Base-by-base conservation (phyloP, 1,140 invertebrate species). In the Trachelipus rathkii region DNA sequence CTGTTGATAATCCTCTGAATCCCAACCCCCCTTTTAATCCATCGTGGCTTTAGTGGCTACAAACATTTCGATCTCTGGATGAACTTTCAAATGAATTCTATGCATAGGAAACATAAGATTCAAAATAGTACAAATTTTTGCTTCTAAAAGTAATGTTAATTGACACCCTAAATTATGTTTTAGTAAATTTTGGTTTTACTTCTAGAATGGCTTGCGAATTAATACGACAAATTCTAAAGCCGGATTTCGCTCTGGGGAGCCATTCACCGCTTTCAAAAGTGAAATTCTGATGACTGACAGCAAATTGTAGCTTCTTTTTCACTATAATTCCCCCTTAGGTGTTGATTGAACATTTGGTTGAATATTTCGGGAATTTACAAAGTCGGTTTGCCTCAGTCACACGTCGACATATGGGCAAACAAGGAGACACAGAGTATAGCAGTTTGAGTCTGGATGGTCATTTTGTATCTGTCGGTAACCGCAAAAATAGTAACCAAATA, bases 321-420 rank as follows among this genome's bases (percentile, higher is more conserved):
- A 13, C 50, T 60, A 15, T 19, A 60, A 19, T 60, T 60, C 19
- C 50, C 19, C 19, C 50, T 13, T 13, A 60, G 50, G 50, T 19
- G 50, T 60, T 60, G 11, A 60, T 60, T 60, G 50, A 60, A 60
- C 50, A 60, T 13, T 60, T 60, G 50, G 50, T 60, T 60, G 19
- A 60, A 19, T 19, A n/a, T 60, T 60, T 60, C 11, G 19, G 50
- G 50, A 13, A 33, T 33, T 33, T 60, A 15, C 50, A 19, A 60
- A 60, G 50, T 60, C 50, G 50, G 1, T 60, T 60, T 60, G 33
- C 50, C 11, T 19, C 50, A 13, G 50, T 60, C 50, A 60, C 50
- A 60, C 50, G 50, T 60, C 50, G 50, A 60, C 50, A 60, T 60
- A 60, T 60, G 50, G 50, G 19, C 50, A 60, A 60, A 60, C 50